Evolutionary conservation across 2,888 invertebrate genomes (phyloP), one percentile per base, ranked within the genome.

Genomic region (Drosophila infuscata): DNA sequence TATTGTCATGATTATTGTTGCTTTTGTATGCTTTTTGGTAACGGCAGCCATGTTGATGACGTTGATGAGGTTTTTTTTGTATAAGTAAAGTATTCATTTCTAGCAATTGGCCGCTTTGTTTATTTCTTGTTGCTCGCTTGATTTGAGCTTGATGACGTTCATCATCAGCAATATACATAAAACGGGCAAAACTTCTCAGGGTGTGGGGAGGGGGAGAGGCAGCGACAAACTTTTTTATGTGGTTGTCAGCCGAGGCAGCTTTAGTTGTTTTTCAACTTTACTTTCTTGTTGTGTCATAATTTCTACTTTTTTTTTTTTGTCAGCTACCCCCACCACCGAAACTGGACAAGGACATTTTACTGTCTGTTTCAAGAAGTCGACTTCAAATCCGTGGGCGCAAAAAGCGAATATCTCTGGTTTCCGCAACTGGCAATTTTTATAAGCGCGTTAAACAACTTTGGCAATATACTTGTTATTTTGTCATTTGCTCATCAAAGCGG

Each of bases 31-130:
- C 38, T 76, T 71, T 77, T 72, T 60, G 72, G 56, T 66, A 74
- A 58, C 57, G 61, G 49, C 74, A 69, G 62, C 70, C 78, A 70
- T 67, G 70, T 76, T 79, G 74, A 85, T 86, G 85, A 88, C 86
- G 87, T 82, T 86, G 83, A 88, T 88, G 86, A 82, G 82, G 78
- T 83, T 82, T 78, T 77, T 80, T 83, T 83, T 78, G 76, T 82
- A 83, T 41, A 36, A 9, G 82, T 20, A 46, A 38, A 38, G 33
- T 30, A 49, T 78, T 83, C 80, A 76, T 79, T 82, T 88, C 71
- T 66, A 51, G 65, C 56, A 20, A 43, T 43, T 68, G 67, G 52
- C 76, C 46, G 83, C 71, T 85, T 82, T 79, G 74, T 68, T 79
- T 79, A 74, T 68, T 79, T 79, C 71, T 79, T 73, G 74, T 85